Evolutionary conservation across 2,797 vertebrate genomes (phyloP).

Genomic region (Phataginus tetradactyla): DNA sequence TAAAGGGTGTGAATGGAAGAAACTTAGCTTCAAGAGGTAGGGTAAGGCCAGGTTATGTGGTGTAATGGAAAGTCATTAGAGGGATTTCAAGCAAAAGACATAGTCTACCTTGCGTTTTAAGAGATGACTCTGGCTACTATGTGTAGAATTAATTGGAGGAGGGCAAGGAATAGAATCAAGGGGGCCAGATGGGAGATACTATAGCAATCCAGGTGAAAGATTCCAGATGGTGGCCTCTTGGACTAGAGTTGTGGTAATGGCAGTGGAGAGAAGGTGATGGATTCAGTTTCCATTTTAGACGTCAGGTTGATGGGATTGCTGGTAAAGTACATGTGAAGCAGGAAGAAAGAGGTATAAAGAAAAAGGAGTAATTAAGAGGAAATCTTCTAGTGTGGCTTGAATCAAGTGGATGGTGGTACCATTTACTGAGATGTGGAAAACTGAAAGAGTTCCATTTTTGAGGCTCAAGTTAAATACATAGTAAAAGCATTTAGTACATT

Average conservation of each 20-base stretch:
- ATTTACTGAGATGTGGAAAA: neutral
- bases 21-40: neutral
- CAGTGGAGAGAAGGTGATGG: neutral
- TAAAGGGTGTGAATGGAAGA: neutral
- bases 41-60: neutral
- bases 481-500: neutral
- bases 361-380: neutral
- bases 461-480: neutral
- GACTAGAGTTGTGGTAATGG: neutral
- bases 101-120: neutral
- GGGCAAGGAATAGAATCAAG: neutral
- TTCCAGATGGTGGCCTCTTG: neutral
- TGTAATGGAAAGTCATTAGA: neutral
- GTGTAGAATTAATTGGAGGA: neutral
- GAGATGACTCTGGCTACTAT: neutral
- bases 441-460: neutral
- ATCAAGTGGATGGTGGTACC: neutral
- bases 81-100: neutral
- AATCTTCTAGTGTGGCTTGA: neutral
- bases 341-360: neutral
- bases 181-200: neutral
- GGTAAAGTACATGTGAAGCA: neutral
- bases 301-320: neutral
- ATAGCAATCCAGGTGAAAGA: neutral
- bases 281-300: neutral